phyloP scores from a whole-genome alignment of 2,888 invertebrate species.

The Neuroscelio doddi region DNA sequence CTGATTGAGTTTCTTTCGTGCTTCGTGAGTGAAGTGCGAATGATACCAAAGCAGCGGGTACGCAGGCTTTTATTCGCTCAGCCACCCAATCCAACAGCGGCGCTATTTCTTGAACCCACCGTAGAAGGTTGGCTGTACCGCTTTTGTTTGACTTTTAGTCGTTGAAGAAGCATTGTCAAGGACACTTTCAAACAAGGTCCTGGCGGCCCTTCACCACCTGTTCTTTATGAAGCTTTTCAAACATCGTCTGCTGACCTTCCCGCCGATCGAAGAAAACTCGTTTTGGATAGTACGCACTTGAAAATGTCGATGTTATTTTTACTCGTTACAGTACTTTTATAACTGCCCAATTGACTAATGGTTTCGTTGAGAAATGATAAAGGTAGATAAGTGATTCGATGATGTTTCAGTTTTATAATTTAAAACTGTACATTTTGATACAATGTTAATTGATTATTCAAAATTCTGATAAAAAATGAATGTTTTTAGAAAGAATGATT shows the following conservation, averaged over 20 bases:
- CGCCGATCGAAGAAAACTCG: background rate
- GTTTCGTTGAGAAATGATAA: no score
- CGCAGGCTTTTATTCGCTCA: constrained; percentile 28
- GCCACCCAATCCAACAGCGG: background rate
- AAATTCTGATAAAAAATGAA: no score
- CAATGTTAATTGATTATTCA: no score
- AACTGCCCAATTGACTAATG: no score
- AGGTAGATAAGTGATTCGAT: no score
- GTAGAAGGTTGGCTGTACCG: background rate
- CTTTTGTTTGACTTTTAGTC: constrained; percentile 6
- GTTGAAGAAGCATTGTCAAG: constrained; percentile 33
- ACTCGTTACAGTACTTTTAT: no score
- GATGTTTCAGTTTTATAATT: no score
- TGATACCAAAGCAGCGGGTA: constrained; percentile 4
- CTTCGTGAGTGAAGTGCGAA: constrained; percentile 21
- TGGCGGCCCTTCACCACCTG: constrained; percentile 26
- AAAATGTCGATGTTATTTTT: no score
- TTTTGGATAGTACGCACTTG: background rate
- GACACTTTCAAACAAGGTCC: constrained; percentile 31
- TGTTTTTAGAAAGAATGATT: no score
- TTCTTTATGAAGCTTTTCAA: constrained; percentile 23
- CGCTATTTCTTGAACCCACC: constrained; percentile 14
- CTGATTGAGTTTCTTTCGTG: background rate
- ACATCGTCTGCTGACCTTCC: background rate
- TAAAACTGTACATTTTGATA: no score